These are phyloP conservation scores for Oophaga pumilio DNA, from an alignment of 2,113 vertebrate genomes.

Conservation along the genomic window DNA sequence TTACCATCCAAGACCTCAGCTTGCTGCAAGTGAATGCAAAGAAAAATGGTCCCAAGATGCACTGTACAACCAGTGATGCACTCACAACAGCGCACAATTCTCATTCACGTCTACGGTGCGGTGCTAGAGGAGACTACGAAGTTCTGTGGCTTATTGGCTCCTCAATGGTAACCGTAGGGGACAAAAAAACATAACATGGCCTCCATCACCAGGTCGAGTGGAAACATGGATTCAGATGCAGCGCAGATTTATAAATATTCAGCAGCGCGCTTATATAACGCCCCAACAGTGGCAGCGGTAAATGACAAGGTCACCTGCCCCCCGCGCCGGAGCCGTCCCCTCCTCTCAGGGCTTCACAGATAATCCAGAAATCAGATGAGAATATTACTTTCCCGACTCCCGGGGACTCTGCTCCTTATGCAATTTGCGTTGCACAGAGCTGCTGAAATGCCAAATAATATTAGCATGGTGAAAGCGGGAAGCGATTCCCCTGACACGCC, in stretches of 20 bases:
- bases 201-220: neutral
- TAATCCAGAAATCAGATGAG: conserved; percentile 58
- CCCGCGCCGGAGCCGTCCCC: neutral
- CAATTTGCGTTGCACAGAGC: conserved; percentile 55
- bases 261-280: neutral
- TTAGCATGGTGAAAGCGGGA: conserved; percentile 52
- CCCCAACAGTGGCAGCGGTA: neutral
- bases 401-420: conserved; percentile 51
- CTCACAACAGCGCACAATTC: neutral
- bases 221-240: neutral
- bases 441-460: conserved; percentile 58
- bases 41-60: too few species aligned
- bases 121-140: too few species aligned
- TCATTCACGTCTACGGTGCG: neutral
- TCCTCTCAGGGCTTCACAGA: conserved; percentile 14
- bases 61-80: neutral
- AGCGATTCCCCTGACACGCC: conserved; percentile 52
- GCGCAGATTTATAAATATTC: neutral
- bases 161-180: neutral
- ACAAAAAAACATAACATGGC: neutral
- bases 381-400: conserved; percentile 55
- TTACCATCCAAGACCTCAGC: neutral
- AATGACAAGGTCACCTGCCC: conserved; percentile 43
- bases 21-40: neutral
- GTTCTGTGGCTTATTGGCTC: too few species aligned